These are phyloP conservation scores for Halichondria panicea DNA, from an alignment of 37 sponge, comb jelly and placozoan genomes.

Conservation along the genomic window DNA sequence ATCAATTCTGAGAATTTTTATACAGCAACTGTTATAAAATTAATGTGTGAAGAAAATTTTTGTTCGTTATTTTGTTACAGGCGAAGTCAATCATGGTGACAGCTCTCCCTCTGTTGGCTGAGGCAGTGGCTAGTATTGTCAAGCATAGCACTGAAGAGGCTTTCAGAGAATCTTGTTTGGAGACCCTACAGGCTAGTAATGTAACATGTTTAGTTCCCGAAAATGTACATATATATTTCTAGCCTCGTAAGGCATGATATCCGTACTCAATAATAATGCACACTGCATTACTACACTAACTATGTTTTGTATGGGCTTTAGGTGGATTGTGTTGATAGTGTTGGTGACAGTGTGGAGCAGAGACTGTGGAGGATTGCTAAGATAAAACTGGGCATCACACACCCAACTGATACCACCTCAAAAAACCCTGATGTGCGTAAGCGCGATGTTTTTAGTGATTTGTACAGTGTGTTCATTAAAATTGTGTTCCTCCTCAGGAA, in stretches of 20 bases:
- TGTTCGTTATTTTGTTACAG: conserved; percentile 3
- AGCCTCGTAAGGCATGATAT: neutral
- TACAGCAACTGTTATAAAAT: neutral
- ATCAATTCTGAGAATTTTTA: neutral
- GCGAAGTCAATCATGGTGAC: neutral
- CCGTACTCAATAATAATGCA: neutral
- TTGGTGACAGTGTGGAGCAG: neutral
- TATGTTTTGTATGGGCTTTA: neutral
- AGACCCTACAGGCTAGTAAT: conserved; percentile 7
- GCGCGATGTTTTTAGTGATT: neutral
- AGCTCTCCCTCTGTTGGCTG: conserved; percentile 27
- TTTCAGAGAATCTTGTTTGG: conserved; percentile 24
- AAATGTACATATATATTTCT: neutral
- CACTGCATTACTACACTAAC: neutral
- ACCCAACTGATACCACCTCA: neutral
- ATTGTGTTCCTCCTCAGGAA: conserved; percentile 2
- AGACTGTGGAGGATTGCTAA: conserved; percentile 8
- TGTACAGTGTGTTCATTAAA: neutral
- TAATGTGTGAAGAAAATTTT: neutral
- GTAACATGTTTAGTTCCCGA: neutral
- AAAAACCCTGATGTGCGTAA: neutral
- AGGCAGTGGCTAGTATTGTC: conserved; percentile 52
- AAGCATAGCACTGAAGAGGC: conserved; percentile 9
- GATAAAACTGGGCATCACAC: neutral
- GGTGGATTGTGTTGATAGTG: neutral